Conservation (phyloP, 2,797 vertebrate genomes). For the Characodon lateralis region DNA sequence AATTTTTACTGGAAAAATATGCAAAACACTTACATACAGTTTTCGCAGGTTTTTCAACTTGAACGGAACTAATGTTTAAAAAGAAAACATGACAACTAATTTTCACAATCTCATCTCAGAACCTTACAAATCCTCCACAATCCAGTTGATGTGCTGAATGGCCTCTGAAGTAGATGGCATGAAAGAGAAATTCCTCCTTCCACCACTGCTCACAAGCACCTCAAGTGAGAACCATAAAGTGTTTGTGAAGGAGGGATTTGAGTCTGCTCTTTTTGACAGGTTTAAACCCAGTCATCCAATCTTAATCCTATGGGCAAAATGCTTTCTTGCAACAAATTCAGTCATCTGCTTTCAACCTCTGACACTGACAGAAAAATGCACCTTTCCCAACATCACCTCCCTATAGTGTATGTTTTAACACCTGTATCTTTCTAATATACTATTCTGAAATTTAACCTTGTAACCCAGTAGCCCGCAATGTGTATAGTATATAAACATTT, state of each 20-base stretch:
- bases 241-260: conserved; percentile 80
- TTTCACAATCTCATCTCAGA: conserved; percentile 48
- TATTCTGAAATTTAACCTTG: conserved; percentile 7
- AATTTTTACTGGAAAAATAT: conserved; percentile 5
- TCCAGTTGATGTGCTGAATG: conserved; percentile 76
- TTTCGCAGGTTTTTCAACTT: conserved; percentile 5
- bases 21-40: conserved; percentile 9
- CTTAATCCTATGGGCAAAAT: conserved; percentile 81
- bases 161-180: conserved; percentile 76
- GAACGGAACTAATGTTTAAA: conserved; percentile 28
- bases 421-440: conserved; percentile 35
- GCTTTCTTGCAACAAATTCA: conserved; percentile 77
- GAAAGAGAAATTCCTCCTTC: conserved; percentile 78
- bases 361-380: conserved; percentile 70
- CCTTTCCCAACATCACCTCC: conserved; percentile 60
- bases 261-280: conserved; percentile 79
- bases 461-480: neutral
- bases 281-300: conserved; percentile 80
- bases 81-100: conserved; percentile 51
- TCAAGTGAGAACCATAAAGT: conserved; percentile 77
- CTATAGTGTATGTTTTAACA: conserved; percentile 59
- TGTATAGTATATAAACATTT: neutral
- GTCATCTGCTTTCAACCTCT: conserved; percentile 80
- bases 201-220: conserved; percentile 72
- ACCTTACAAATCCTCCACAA: conserved; percentile 70